A percentile compares a stretch with the other conserved stretches of the same genome.
Conservation (phyloP, 1,140 invertebrate species). For the Eurosta solidaginis region DNA sequence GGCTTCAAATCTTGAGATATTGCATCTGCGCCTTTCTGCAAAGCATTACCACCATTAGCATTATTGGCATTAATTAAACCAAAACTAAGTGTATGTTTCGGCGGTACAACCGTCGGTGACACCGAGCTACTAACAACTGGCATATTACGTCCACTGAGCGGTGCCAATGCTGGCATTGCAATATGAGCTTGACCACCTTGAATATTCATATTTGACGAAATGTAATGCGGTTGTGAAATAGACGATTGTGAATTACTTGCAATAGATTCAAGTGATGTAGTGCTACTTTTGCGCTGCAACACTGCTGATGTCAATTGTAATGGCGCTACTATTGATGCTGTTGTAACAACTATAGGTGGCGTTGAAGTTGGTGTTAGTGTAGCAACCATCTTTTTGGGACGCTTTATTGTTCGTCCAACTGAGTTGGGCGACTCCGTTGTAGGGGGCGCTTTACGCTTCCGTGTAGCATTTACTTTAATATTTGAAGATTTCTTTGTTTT, state of each 20-base stretch:
- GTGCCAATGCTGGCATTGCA: slow-evolving; percentile 48
- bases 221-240: slow-evolving; percentile 41
- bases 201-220: neutral
- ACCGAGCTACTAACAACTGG: neutral
- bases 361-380: neutral
- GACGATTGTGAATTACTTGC: slow-evolving; percentile 56
- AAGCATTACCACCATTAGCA: neutral
- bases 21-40: neutral
- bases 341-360: neutral
- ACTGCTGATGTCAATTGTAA: slow-evolving; percentile 43
- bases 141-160: slow-evolving; percentile 41
- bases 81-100: slow-evolving; percentile 33
- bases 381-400: slow-evolving; percentile 41
- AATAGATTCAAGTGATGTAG: slow-evolving; percentile 54
- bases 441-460: slow-evolving; percentile 45
- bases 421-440: slow-evolving; percentile 41
- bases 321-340: slow-evolving; percentile 30
- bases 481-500: slow-evolving; percentile 2
- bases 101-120: neutral
- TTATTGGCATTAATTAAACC: slow-evolving; percentile 7
- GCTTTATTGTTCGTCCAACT: slow-evolving; percentile 49
- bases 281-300: slow-evolving; percentile 53
- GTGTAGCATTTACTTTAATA: neutral
- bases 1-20: slow-evolving; percentile 19
- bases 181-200: neutral